Conservation (phyloP, 2,888 invertebrate genomes). For the Drosophila phalerata region DNA sequence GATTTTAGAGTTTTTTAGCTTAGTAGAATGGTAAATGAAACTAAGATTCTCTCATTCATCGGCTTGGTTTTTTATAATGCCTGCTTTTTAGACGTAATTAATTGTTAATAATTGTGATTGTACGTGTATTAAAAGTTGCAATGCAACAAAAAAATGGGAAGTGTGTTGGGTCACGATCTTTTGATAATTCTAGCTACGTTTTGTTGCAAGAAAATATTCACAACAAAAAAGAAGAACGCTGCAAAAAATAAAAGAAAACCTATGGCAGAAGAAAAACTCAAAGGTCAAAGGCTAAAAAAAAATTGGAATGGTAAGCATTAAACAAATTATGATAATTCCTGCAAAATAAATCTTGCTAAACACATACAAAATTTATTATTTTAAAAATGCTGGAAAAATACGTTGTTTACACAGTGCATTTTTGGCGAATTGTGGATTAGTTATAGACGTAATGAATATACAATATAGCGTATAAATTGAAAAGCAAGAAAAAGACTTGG, state of each 20-base stretch:
- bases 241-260: neutral
- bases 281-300: neutral
- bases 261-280: neutral
- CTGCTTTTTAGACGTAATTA: neutral
- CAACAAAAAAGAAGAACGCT: neutral
- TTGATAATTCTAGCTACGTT: slow-evolving; percentile 16
- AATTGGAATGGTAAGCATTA: neutral
- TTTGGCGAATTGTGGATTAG: slow-evolving; percentile 10
- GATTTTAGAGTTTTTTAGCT: neutral
- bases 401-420: slow-evolving; percentile 6
- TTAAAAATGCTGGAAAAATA: slow-evolving; percentile 7
- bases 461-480: slow-evolving; percentile 2
- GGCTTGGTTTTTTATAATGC: neutral
- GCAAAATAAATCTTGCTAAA: neutral
- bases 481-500: slow-evolving; percentile 28
- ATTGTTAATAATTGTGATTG: neutral
- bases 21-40: neutral
- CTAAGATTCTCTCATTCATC: neutral
- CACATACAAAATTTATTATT: neutral
- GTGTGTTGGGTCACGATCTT: slow-evolving; percentile 25
- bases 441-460: slow-evolving; percentile 8
- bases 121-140: neutral
- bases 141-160: slow-evolving; percentile 4
- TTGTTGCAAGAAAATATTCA: neutral
- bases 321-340: neutral